These are phyloP conservation scores for Laterallus jamaicensis DNA, from an alignment of 2,113 vertebrate species.

Conservation along the genomic window DNA sequence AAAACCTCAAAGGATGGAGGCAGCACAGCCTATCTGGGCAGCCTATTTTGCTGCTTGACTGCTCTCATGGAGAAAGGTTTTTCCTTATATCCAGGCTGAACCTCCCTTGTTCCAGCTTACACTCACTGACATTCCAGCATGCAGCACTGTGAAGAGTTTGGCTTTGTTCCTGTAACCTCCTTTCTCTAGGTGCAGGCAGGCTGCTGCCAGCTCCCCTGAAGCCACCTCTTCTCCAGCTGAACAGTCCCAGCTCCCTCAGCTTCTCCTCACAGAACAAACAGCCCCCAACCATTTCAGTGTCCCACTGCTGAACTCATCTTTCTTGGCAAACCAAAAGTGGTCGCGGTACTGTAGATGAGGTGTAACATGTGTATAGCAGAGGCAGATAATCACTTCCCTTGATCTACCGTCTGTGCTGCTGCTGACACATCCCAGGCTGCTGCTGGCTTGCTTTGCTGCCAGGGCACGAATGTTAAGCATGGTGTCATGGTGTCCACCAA, in stretches of 20 bases:
- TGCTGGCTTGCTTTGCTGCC: neutral
- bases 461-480: neutral
- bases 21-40: neutral
- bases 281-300: neutral
- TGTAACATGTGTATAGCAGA: neutral
- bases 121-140: accelerated
- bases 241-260: neutral
- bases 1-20: neutral
- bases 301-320: neutral
- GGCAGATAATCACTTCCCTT: neutral
- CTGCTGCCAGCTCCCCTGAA: neutral
- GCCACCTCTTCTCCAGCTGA: neutral
- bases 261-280: neutral
- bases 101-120: neutral
- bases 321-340: neutral
- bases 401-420: neutral
- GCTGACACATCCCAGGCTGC: neutral
- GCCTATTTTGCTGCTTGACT: neutral
- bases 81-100: neutral
- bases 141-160: neutral
- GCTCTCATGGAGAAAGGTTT: neutral
- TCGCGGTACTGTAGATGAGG: neutral
- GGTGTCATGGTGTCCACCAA: neutral
- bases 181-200: neutral
- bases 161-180: neutral